Conservation (phyloP, 2,888 invertebrate species). For the Mesorhabditis spiculigera region DNA sequence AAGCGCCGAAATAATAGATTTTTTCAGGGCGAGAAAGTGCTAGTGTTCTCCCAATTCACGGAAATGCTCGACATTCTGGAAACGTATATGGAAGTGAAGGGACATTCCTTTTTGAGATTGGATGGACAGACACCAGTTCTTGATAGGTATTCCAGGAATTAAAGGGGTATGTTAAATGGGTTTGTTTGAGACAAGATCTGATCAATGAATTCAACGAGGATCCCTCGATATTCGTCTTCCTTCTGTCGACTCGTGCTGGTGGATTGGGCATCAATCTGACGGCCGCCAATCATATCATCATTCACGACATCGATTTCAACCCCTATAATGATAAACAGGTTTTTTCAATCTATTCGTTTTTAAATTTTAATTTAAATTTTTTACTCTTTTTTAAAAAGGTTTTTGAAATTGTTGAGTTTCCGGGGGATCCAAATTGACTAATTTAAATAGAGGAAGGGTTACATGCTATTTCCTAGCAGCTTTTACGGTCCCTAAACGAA, state of each 20-base stretch:
- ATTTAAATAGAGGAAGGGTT: no score
- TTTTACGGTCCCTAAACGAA: no score
- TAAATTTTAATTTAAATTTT: no score
- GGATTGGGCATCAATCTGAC: conserved; percentile 90
- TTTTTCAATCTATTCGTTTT: not conserved
- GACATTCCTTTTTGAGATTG: conserved; percentile 75
- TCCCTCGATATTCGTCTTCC: conserved; percentile 36
- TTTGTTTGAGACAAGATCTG: conserved; percentile 73
- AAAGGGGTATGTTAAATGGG: no score
- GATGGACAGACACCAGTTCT: conserved; percentile 86
- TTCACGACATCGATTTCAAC: conserved; percentile 96
- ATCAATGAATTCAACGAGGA: conserved; percentile 81
- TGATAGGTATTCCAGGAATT: conserved; percentile 66
- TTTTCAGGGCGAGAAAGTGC: conserved; percentile 68
- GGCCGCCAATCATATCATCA: conserved; percentile 87
- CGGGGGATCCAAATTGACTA: no score
- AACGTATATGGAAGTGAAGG: conserved; percentile 75
- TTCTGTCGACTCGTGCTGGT: conserved; percentile 70
- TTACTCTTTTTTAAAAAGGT: no score
- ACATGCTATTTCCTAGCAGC: no score
- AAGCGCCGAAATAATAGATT: no score
- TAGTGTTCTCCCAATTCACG: conserved; percentile 93
- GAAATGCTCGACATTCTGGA: conserved; percentile 90
- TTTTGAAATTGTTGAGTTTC: no score
- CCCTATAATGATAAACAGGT: conserved; percentile 96